phyloP scores from a whole-genome alignment of 2,888 invertebrate species.

The Smittia aterrima region DNA sequence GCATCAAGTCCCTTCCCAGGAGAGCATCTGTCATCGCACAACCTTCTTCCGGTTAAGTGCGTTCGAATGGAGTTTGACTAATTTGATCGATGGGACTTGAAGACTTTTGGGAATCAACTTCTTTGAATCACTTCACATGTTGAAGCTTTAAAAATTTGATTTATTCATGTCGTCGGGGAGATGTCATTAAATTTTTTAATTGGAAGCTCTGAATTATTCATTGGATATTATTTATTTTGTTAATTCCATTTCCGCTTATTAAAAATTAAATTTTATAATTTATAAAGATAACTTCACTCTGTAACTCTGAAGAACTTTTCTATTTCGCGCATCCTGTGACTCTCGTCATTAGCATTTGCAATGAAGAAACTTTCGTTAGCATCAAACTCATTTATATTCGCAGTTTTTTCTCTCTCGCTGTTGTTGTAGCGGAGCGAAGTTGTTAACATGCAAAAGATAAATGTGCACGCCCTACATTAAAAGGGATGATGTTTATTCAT shows the following conservation, averaged over 20 bases:
- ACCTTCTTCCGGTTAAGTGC: no score
- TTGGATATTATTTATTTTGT: no score
- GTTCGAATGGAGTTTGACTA: no score
- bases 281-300: no score
- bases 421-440: neutral
- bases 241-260: no score
- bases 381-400: neutral
- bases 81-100: no score
- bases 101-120: no score
- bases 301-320: neutral
- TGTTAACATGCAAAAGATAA: neutral
- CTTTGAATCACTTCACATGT: neutral
- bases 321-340: neutral
- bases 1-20: no score
- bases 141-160: neutral
- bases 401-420: neutral
- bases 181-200: neutral
- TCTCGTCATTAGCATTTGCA: neutral
- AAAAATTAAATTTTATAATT: no score
- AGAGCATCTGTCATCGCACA: no score
- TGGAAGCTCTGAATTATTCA: no score
- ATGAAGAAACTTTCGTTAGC: slow-evolving; percentile 25
- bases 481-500: slow-evolving; percentile 9
- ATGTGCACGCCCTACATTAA: no score
- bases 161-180: neutral